These are phyloP conservation scores for Peromyscus aztecus DNA, from an alignment of 2,797 vertebrate species.

Conservation along the genomic window DNA sequence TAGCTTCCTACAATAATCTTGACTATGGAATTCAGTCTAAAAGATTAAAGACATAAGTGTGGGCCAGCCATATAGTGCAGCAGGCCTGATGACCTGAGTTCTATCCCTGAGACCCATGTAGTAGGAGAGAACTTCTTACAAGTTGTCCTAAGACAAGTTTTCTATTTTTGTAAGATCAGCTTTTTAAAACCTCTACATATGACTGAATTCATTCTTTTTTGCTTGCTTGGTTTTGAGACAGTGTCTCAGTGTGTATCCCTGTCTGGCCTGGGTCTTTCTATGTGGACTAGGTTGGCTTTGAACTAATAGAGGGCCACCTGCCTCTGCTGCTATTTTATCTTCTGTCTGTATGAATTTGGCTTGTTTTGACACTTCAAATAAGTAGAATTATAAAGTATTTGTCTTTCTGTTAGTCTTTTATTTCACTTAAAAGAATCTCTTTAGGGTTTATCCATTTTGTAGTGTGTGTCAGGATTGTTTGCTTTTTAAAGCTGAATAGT, in stretches of 20 bases:
- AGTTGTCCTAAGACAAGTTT: not conserved
- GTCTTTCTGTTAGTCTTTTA: not conserved
- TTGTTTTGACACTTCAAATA: not conserved
- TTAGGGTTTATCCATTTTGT: not conserved
- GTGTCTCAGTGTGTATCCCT: not conserved
- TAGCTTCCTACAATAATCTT: conserved; percentile 17
- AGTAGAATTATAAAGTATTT: not conserved
- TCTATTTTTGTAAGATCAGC: not conserved
- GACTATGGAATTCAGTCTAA: conserved; percentile 43
- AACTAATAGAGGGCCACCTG: not conserved
- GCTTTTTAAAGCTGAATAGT: not conserved
- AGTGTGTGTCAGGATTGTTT: not conserved
- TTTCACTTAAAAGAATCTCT: not conserved
- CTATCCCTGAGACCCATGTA: not conserved
- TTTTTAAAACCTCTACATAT: not conserved
- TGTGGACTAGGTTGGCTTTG: not conserved
- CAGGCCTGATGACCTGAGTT: not conserved
- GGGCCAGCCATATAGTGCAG: not conserved
- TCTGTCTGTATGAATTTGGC: not conserved
- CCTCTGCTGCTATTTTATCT: not conserved
- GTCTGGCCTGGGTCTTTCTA: not conserved
- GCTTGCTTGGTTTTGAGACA: not conserved
- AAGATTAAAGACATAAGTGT: conserved; percentile 21
- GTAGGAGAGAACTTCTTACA: not conserved
- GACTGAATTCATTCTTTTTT: not conserved